Conservation (phyloP, 2,888 invertebrate genomes). For the Adelphocoris suturalis region DNA sequence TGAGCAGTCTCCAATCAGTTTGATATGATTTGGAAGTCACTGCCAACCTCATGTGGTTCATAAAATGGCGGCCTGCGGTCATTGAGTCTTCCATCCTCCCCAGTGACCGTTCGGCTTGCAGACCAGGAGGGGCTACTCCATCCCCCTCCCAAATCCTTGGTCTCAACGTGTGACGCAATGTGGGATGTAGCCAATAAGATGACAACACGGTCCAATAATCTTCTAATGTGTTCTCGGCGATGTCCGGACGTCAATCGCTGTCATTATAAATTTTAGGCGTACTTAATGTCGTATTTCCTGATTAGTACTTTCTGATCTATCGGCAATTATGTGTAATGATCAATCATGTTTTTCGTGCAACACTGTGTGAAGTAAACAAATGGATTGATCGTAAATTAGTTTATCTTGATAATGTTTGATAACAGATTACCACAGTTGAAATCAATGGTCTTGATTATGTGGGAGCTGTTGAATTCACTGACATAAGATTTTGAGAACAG, state of each 20-base stretch:
- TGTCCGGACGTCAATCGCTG: not conserved
- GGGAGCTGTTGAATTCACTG: not conserved
- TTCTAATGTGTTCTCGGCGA: not conserved
- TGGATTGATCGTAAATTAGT: constrained; percentile 50
- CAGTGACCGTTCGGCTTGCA: too few relatives aligned
- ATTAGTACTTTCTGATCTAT: not conserved
- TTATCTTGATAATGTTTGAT: constrained; percentile 52
- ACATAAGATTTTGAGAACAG: not conserved
- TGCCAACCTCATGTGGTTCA: too few relatives aligned
- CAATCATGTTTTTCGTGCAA: not conserved
- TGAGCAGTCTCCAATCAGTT: too few relatives aligned
- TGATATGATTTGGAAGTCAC: too few relatives aligned
- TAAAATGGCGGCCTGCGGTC: too few relatives aligned
- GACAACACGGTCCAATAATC: not conserved
- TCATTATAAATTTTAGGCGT: not conserved
- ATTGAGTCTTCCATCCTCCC: too few relatives aligned
- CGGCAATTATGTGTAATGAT: not conserved
- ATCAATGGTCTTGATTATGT: constrained; percentile 18
- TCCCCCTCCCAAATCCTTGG: too few relatives aligned
- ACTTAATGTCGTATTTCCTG: not conserved
- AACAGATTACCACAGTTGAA: constrained; percentile 18
- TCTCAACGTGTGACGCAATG: not conserved
- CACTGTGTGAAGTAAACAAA: constrained; percentile 55
- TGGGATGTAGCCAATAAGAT: not conserved
- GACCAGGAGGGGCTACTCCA: too few relatives aligned